Base-by-base conservation (phyloP, 2,113 vertebrate genomes). In the Neolamprologus caudopunctatus region DNA sequence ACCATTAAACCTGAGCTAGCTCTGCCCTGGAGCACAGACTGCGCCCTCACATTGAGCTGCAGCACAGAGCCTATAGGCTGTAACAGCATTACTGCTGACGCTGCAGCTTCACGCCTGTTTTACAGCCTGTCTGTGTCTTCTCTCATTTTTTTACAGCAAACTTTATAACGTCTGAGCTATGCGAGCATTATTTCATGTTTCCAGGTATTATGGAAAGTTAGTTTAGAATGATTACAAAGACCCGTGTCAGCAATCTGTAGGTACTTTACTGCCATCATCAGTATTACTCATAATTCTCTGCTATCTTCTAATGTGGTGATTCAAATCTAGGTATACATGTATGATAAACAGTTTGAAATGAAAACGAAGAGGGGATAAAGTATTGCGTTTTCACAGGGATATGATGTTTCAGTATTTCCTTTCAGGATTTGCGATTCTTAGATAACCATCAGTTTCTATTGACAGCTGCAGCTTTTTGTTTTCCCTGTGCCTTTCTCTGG, bases 1-100 rank as follows among this genome's bases (percentile, higher is more conserved):
- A 87, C 84, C 91, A 92, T 94, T 94, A 95, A 95, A 93, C 87
- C 82, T 63, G 75, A 90, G 87, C 83, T 84, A 80, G 87, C 84
- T 91, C 79, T 94, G 86, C 92, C 91, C 89, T 10, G 82, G 89
- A 91, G 94, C 86, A 28, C 57, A 63, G 78, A 37, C 58, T 53
- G 85, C 12, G 51, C 84, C 89, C 92, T 88, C 93, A 79, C 86
- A 81, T 82, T 16, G 82, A 91, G 92, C 88, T 87, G 87, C 75
- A 14, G 91, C 84, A 53, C 71, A 78, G 90, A 88, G 86, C 92
- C 92, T 88, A 84, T 73, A 85, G 89, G 83, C 87, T 31, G 80
- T 26, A 78, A 21, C 28, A 81, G 83, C 55, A 16, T 21, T 79
- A 71, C 3, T 89, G 93, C 94, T 95, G 93, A 94, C 85, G 4